Conservation (phyloP, 2,113 vertebrate genomes). For the Pterocles orientalis region DNA sequence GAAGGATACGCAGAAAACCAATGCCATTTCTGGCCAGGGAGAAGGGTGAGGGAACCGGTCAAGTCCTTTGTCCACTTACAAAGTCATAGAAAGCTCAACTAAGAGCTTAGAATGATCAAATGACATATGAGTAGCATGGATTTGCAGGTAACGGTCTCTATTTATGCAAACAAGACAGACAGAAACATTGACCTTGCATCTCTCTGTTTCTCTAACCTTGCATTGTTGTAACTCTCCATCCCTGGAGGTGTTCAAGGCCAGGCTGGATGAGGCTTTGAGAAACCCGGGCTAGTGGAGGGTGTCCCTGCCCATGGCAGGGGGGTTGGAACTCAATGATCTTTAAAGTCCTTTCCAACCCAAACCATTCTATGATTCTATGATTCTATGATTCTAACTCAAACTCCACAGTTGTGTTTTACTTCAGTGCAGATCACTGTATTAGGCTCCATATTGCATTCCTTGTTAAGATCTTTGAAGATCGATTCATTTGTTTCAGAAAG, state of each 20-base stretch:
- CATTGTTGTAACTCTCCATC: neutral
- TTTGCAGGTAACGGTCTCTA: neutral
- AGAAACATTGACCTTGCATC: neutral
- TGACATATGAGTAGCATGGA: neutral
- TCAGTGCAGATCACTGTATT: neutral
- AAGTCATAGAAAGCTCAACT: neutral
- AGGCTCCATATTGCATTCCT: neutral
- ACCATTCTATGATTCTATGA: too few relatives aligned
- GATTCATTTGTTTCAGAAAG: neutral
- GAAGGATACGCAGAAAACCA: neutral
- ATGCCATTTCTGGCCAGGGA: neutral
- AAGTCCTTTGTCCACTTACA: accelerated
- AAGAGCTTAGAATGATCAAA: neutral
- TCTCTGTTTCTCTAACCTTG: neutral
- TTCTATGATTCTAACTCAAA: neutral
- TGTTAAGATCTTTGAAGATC: neutral
- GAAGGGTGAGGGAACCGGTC: neutral
- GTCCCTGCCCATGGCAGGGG: too few relatives aligned
- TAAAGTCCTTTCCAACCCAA: too few relatives aligned
- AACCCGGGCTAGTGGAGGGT: too few relatives aligned
- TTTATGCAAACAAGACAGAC: neutral
- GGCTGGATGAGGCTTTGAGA: too few relatives aligned
- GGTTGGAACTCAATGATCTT: too few relatives aligned
- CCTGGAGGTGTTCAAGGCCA: too few relatives aligned
- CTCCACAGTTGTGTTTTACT: neutral